Evolutionary conservation across 2,113 vertebrate genomes (phyloP).

Genomic region (Oreochromis tanganicae): DNA sequence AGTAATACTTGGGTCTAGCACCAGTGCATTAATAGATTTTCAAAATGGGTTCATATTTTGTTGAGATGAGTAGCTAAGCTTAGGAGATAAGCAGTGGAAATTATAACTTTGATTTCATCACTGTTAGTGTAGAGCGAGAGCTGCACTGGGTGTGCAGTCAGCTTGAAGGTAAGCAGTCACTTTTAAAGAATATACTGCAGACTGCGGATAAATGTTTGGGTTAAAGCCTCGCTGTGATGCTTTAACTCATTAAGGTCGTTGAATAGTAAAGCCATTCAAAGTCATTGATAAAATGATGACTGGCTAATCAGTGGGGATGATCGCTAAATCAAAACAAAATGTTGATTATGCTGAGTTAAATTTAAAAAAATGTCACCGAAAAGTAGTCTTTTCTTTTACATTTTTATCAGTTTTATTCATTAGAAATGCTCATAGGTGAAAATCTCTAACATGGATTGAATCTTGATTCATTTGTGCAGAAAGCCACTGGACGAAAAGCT

Average conservation of each 20-base stretch:
- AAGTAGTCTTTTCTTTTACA: not conserved
- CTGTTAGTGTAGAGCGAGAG: not conserved
- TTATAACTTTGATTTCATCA: not conserved
- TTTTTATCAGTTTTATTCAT: not conserved
- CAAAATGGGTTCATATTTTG: not conserved
- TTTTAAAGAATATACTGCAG: not conserved
- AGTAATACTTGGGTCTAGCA: not conserved
- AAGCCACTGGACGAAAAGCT: slow-evolving; percentile 79
- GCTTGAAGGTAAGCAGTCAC: not conserved
- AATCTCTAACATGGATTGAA: not conserved
- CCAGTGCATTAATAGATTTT: not conserved
- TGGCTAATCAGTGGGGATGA: not conserved
- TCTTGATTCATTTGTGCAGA: slow-evolving; percentile 57
- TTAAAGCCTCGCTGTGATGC: not conserved
- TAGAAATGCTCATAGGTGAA: not conserved
- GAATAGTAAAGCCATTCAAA: not conserved
- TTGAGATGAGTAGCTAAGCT: not conserved
- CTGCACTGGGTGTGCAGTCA: not conserved
- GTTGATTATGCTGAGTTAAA: not conserved
- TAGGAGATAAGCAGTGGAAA: not conserved
- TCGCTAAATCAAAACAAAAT: not conserved
- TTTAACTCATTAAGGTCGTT: not conserved
- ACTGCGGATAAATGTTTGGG: not conserved
- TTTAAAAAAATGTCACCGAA: not conserved
- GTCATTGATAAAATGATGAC: not conserved